Evolutionary conservation across 1,140 invertebrate species (phyloP), one percentile per base, ranked within the genome.

Genomic region (Papilio aristodemus): DNA sequence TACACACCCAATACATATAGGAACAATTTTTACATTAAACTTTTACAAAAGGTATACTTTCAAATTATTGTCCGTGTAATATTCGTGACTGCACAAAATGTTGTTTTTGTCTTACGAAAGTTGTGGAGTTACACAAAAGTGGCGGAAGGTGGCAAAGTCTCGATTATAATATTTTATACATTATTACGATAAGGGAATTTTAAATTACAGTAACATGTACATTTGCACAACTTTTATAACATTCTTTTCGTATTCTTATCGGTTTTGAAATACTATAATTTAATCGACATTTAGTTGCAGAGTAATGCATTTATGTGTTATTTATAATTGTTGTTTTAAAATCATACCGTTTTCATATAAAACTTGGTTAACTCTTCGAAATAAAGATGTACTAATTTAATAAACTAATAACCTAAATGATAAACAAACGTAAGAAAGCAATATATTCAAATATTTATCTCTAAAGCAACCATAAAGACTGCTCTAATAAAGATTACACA

Each of bases 111-210:
- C 41, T 50, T 50, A 17, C 46, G 46, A 22, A 50, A 50, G 46
- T 50, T 22, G 43, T 46, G 2, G n/a, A 50, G 46, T 50, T 50
- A 22, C 46, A 50, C n/a, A 50, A 50, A 32, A 32, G 7, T 43
- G 22, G 17, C 19, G 22, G 4, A 50, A 50, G 46, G 17, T 50
- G 19, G 19, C 46, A 50, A 50, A 50, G 10, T 17, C 19, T 50
- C 46, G 22, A 50, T 50, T 50, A 50, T 50, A 50, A 50, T 50
- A 50, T 50, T 50, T 50, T 11, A 50, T 50, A 50, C 17, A 50
- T 19, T 10, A 50, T 50, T 22, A 9, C 46, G 46, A 50, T 50
- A 50, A 50, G 46, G 46, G 46, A 11, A 17, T 50, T 32, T 0
- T 11, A 43, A 22, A 22, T 22, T 22, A 50, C 11, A 10, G 19